Base-by-base conservation (phyloP, 2,113 vertebrate genomes). In the Paratilapia polleni region DNA sequence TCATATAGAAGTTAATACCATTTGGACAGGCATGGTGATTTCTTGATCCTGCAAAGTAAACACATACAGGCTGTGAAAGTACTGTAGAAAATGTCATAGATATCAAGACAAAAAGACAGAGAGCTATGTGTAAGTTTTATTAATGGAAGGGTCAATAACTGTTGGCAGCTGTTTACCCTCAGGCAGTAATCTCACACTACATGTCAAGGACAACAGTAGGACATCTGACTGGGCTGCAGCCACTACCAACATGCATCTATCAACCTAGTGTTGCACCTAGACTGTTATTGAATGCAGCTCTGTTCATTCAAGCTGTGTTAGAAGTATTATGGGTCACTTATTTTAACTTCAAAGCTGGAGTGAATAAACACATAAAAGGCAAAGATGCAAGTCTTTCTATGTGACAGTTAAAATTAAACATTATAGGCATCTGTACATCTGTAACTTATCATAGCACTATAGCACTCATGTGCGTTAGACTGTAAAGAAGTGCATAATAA, bases 161-260 rank as follows among this genome's bases (percentile, higher is more conserved):
- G 15, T 83, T 82, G 77, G 84, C 81, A 82, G 60, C 62, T 34
- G 77, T 84, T 92, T 82, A 58, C 74, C 80, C 13, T 79, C 31
- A 54, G 85, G 83, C 82, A 78, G 76, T 81, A 87, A 86, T 70
- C 86, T 58, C 87, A 88, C 68, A 87, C 47, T 43, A 41, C 41
- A 78, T 82, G 76, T 90, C 84, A 90, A 94, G 90, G 88, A 86
- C 82, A 87, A 34, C 19, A 24, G 61, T 26, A 91, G 87, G 88
- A 73, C 82, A 26, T 82, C 34, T 26, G 49, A 78, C 87, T 80
- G 64, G n/a, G 14, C 54, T 43, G 22, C 31, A 78, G 15, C 47
- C 66, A 52, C 68, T 4, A 68, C 47, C 66, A 75, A 4, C 82
- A 56, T 43, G 54, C 59, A 76, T 84, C 61, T 19, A 15, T 87